Base-by-base conservation (phyloP, 2,888 invertebrate species). In the Myopa testacea region DNA sequence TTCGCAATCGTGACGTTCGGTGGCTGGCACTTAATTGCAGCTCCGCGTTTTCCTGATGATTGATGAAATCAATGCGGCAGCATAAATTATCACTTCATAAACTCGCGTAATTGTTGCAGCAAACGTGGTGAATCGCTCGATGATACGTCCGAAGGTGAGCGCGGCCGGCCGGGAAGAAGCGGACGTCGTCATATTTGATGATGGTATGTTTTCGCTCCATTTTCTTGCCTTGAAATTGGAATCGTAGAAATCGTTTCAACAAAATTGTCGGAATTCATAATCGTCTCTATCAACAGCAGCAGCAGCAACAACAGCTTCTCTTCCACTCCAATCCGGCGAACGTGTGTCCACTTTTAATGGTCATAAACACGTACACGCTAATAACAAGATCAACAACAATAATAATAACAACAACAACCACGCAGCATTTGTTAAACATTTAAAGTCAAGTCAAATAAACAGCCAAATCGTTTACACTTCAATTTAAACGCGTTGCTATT, bases 71-170 rank as follows among this genome's bases (percentile, higher is more conserved):
- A 62, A 62, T 5, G 12, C 40, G 40, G 37, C 84, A 69, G 69
- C 86, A 86, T 86, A 85, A 86, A 85, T 85, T 85, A 85, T 85
- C 85, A 86, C 85, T 86, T 85, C 85, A 83, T 85, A 26, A 16
- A 65, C 3, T 26, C 37, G 37, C 34, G 65, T 34, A 65, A 34
- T 62, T 62, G 62, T 10, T 19, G 62, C 26, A 62, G 26, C 26
- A n/a, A 62, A 37, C 65, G 38, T 10, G 10, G 14, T 4, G 4
- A 26, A 4, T 38, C 34, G 10, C 4, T 34, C 65, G 16, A 12
- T 26, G 19, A 3, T 26, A 4, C 62, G 62, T 26, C 26, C 26
- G 62, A 3, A 19, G 14, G 14, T 1, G 58, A 62, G 10, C 19
- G n/a, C n/a, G n/a, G n/a, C n/a, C n/a, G 19, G 19, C 26, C 26